Conservation (phyloP, 1,140 invertebrate genomes). For the Pseudomyrmex flavicornis region DNA sequence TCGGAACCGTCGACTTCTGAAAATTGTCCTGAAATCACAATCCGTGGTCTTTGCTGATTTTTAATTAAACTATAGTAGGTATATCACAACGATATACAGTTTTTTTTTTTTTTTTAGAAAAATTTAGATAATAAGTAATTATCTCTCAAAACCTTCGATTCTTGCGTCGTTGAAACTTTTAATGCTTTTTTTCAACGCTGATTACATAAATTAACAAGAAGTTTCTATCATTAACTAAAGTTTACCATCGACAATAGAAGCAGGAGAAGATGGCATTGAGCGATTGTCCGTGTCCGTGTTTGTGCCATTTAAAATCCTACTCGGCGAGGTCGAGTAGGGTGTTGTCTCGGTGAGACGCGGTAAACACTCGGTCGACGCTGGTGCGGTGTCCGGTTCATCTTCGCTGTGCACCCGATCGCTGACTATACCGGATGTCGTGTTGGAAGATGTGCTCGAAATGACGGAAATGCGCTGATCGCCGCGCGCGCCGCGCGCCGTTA, state of each 20-base stretch:
- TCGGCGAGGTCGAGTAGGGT: slow-evolving; percentile 65
- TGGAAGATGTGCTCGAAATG: slow-evolving; percentile 96
- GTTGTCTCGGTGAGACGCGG: slow-evolving; percentile 79
- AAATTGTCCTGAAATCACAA: slow-evolving; percentile 46
- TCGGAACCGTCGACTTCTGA: slow-evolving; percentile 80
- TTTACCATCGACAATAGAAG: slow-evolving; percentile 78
- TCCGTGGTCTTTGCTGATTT: too few relatives aligned
- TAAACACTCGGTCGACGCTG: slow-evolving; percentile 83
- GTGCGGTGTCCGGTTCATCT: slow-evolving; percentile 93
- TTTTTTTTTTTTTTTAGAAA: too few relatives aligned
- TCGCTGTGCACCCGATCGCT: slow-evolving; percentile 97
- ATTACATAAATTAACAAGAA: neutral
- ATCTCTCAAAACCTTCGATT: too few relatives aligned
- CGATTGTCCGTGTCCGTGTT: slow-evolving; percentile 65
- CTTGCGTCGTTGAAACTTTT: neutral
- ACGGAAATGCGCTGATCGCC: slow-evolving; percentile 95
- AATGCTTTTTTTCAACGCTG: neutral
- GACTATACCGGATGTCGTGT: slow-evolving; percentile 97
- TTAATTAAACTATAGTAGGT: too few relatives aligned
- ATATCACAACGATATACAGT: too few relatives aligned
- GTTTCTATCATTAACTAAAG: slow-evolving; percentile 12
- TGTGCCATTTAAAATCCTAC: slow-evolving; percentile 60
- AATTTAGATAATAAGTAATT: too few relatives aligned
- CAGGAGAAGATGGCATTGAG: slow-evolving; percentile 76
- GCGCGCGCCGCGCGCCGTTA: slow-evolving; percentile 87